phyloP scores from a whole-genome alignment of 2,113 vertebrate genomes.

The Passer domesticus region DNA sequence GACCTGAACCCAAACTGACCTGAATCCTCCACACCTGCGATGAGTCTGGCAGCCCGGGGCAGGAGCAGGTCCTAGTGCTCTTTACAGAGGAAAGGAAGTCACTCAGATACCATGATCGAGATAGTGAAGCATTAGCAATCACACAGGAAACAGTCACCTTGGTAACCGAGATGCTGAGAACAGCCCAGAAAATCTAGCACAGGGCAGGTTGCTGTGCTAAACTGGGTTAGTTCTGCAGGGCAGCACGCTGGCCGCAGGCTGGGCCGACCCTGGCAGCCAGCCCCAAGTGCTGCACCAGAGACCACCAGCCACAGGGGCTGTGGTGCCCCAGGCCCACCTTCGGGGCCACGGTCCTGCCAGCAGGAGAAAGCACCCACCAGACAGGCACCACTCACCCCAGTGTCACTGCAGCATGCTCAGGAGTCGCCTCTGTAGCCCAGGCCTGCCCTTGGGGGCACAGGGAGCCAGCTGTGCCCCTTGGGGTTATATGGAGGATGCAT shows the following conservation, averaged over 20 bases:
- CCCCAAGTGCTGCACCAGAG: neutral
- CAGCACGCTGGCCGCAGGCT: neutral
- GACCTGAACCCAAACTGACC: constrained; percentile 47
- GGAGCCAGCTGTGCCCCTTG: fast-evolving
- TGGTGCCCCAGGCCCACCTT: neutral
- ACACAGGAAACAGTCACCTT: constrained; percentile 61
- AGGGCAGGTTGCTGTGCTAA: neutral
- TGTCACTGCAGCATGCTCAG: fast-evolving
- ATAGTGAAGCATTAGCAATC: constrained; percentile 2
- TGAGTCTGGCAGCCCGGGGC: neutral
- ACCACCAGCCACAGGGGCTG: neutral
- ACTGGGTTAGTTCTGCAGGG: neutral
- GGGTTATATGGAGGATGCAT: neutral
- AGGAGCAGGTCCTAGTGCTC: neutral
- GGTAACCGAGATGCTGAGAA: constrained; percentile 44
- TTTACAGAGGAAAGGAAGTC: constrained; percentile 17
- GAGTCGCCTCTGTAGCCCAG: neutral
- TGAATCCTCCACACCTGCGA: neutral
- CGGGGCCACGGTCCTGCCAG: fast-evolving
- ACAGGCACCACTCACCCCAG: neutral
- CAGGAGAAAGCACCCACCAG: neutral
- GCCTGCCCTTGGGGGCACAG: fast-evolving
- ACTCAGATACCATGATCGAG: neutral
- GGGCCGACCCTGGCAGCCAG: fast-evolving
- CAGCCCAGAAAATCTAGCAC: constrained; percentile 36